Evolutionary conservation across 2,113 vertebrate species (phyloP).

Genomic region (Crotalus helleri): DNA sequence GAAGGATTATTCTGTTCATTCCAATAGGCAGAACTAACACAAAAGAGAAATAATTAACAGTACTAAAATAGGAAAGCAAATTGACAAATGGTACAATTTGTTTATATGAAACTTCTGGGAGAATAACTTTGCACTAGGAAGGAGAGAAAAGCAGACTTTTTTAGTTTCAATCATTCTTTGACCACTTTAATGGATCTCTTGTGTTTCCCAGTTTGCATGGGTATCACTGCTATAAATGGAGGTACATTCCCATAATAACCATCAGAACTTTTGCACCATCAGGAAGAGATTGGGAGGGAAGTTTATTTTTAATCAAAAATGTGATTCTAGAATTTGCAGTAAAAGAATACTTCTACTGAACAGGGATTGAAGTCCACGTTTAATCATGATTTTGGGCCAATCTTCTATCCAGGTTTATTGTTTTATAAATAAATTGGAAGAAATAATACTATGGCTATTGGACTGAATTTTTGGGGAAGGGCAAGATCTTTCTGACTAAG

Average conservation of each 20-base stretch:
- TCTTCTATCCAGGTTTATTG: not conserved
- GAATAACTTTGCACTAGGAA: not conserved
- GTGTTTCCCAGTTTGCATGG: not conserved
- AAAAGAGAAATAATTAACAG: not conserved
- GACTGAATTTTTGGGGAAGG: not conserved
- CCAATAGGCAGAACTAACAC: not conserved
- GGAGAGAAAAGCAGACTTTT: not conserved
- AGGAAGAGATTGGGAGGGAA: not conserved
- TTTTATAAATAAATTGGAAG: not conserved
- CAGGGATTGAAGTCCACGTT: not conserved
- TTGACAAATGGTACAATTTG: slow-evolving; percentile 32
- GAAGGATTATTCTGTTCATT: slow-evolving; percentile 16
- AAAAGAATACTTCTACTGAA: not conserved
- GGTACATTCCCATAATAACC: not conserved
- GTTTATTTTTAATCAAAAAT: not conserved
- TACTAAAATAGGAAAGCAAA: slow-evolving; percentile 28
- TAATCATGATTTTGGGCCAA: not conserved
- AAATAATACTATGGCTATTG: not conserved
- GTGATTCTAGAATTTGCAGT: not conserved
- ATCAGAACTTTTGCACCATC: not conserved
- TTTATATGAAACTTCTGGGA: slow-evolving; percentile 9
- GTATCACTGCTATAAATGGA: not conserved
- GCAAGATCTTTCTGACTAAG: not conserved
- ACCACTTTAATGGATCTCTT: not conserved
- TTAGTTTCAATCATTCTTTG: not conserved